These are phyloP conservation scores for Trimorus sp. DNA, from an alignment of 2,888 invertebrate genomes.

Conservation along the genomic window DNA sequence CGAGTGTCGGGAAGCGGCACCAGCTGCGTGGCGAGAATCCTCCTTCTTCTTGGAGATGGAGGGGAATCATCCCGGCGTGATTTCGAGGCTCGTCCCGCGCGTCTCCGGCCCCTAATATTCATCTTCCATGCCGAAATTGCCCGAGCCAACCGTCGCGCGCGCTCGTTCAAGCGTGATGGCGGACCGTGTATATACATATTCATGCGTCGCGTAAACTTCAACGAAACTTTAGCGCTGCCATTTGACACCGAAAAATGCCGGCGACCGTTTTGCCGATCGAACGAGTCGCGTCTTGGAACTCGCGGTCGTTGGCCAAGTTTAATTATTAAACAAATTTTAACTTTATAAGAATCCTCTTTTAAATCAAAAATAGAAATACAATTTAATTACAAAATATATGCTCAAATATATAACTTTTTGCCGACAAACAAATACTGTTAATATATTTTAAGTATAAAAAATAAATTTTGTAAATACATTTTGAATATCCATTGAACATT, in stretches of 20 bases:
- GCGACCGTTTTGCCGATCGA: no score
- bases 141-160: constrained; percentile 70
- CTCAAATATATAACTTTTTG: no score
- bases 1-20: constrained; percentile 35
- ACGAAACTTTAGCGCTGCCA: constrained; percentile 39
- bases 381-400: no score
- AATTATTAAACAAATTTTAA: no score
- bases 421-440: no score
- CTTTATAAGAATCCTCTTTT: no score
- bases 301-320: no score
- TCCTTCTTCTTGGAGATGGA: constrained; percentile 62
- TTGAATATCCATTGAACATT: no score
- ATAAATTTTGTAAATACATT: no score
- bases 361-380: no score
- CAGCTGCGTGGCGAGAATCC: constrained; percentile 61
- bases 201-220: constrained; percentile 52
- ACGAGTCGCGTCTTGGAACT: no score
- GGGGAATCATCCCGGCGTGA: constrained; percentile 67
- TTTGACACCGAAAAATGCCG: constrained; percentile 40
- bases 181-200: constrained; percentile 69
- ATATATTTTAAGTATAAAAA: no score
- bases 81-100: constrained; percentile 57
- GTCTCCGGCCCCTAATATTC: constrained; percentile 48
- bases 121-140: constrained; percentile 33
- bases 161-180: constrained; percentile 78